Evolutionary conservation across 2,888 invertebrate genomes (phyloP).

Genomic region (Melipona bicolor): DNA sequence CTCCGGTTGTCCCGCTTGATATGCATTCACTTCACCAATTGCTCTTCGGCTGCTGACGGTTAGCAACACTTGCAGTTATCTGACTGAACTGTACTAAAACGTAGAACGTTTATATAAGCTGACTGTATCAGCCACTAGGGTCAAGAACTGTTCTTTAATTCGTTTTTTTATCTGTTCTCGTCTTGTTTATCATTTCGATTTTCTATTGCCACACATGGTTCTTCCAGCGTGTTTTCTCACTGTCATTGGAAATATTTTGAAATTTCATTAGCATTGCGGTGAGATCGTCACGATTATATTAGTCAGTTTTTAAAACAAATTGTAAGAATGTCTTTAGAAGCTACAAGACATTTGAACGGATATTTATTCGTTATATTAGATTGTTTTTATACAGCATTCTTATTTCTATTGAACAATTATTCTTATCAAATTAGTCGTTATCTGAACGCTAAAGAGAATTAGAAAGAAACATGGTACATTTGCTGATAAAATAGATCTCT

Average conservation of each 20-base stretch:
- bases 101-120: constrained; percentile 64
- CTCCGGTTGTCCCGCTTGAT: neutral
- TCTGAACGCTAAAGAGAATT: too few relatives aligned
- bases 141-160: constrained; percentile 50
- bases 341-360: too few relatives aligned
- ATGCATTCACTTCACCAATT: constrained; percentile 41
- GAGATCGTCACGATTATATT: too few relatives aligned
- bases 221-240: too few relatives aligned
- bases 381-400: too few relatives aligned
- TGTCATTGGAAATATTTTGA: neutral
- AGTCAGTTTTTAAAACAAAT: neutral
- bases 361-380: too few relatives aligned
- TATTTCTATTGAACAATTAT: too few relatives aligned
- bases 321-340: neutral
- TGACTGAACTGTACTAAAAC: constrained; percentile 44
- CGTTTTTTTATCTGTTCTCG: neutral
- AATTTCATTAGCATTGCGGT: neutral
- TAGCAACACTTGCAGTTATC: constrained; percentile 27
- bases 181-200: neutral
- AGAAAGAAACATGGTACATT: too few relatives aligned
- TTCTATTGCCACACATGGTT: neutral
- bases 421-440: too few relatives aligned
- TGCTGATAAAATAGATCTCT: too few relatives aligned
- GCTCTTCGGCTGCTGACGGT: constrained; percentile 16
- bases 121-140: constrained; percentile 47